phyloP scores from a whole-genome alignment of 2,888 invertebrate species.

The Arge pagana region DNA sequence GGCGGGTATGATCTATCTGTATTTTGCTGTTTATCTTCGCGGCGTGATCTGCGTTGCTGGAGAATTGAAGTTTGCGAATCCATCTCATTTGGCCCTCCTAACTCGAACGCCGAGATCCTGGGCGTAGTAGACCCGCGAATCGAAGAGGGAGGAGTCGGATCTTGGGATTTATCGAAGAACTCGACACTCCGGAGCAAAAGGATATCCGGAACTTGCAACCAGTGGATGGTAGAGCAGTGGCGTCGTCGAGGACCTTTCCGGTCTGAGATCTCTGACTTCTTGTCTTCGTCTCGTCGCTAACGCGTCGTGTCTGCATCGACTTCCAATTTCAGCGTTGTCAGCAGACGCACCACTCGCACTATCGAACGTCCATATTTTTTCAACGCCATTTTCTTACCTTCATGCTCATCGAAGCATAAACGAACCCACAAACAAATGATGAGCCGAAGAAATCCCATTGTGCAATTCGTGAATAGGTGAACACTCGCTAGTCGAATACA shows the following conservation, averaged over 20 bases:
- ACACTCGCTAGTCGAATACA: too few relatives aligned
- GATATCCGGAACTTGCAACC: constrained; percentile 9
- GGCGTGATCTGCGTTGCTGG: constrained; percentile 17
- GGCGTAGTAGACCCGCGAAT: background rate
- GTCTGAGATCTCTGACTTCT: background rate
- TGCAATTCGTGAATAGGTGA: too few relatives aligned
- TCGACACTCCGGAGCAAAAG: constrained; percentile 1
- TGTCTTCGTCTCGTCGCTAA: background rate
- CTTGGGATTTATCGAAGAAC: constrained; percentile 3
- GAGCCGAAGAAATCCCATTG: too few relatives aligned
- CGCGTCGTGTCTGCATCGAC: background rate
- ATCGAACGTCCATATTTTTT: too few relatives aligned
- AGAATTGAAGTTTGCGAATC: constrained; percentile 11
- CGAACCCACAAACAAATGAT: too few relatives aligned
- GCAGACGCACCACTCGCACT: too few relatives aligned
- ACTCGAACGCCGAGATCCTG: background rate
- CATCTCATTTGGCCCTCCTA: constrained; percentile 4
- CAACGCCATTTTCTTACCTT: too few relatives aligned
- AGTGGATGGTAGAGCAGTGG: background rate
- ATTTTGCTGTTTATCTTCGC: constrained; percentile 14
- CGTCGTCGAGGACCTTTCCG: background rate
- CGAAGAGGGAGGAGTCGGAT: background rate
- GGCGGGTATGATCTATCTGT: constrained; percentile 13
- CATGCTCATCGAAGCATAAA: too few relatives aligned
- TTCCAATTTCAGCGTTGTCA: too few relatives aligned